Evolutionary conservation across 1,140 invertebrate genomes (phyloP), one percentile per base, ranked within the genome.

Genomic region (Papilio polytes): DNA sequence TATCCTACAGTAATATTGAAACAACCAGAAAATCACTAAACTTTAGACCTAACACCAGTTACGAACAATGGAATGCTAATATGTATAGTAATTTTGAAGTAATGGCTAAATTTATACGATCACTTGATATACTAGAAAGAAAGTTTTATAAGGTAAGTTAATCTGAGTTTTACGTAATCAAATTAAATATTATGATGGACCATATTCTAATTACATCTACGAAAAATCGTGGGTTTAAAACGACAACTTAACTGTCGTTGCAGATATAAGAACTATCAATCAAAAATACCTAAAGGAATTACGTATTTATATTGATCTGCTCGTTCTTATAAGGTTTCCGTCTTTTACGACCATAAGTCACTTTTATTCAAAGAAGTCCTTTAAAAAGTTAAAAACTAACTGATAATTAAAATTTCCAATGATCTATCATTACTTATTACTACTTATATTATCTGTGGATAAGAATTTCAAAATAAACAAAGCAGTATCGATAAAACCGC

Each of bases 101-200:
- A 53, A 48, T 76, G 12, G 78, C 84, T 1, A 74, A 74, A 56
- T 89, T 88, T 82, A 81, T 51, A 2, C 41, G 79, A 76, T 81
- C 85, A 51, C 78, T 92, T 9, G 85, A 89, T 46, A 20, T 74
- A 44, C 82, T 92, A 22, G 86, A 92, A 74, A 81, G 84, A 74
- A 85, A 85, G 70, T 88, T 92, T 85, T 90, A 90, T 83, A 74
- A 85, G 86, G 90, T 90, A 79, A 87, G 85, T 81, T 44, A 36
- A 15, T 44, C 18, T 72, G 22, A 20, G 20, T 80, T 53, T 56
- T 56, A 18, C n/a, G 10, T 48, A 48, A 41, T 41, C 7, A 0
- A 41, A 41, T 41, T 41, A 8, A 41, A 41, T 41, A 41, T 41
- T 41, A 41, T 4, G 6, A 41, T 41, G 7, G 36, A 41, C 26